Percentiles rank a stretch among this genome's conserved stretches.
Conservation (phyloP, 2,113 vertebrate genomes). For the Sigmodon hispidus region DNA sequence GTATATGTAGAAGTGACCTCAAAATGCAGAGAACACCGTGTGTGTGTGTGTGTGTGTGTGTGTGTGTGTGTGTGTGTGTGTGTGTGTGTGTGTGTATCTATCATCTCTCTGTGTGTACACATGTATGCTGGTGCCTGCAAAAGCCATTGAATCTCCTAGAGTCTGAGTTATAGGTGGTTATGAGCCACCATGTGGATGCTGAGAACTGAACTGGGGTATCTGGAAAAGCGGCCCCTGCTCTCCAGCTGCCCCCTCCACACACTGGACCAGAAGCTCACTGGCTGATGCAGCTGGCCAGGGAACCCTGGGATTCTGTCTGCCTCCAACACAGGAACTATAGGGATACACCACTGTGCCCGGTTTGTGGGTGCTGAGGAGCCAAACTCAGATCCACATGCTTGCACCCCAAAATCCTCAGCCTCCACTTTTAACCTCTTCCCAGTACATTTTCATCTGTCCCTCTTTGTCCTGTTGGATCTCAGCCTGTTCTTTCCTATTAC, state of each 20-base stretch:
- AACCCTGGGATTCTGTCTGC: not conserved
- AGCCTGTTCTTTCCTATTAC: not conserved
- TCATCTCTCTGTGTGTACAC: not conserved
- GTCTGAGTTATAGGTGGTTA: not conserved
- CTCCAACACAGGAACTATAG: not conserved
- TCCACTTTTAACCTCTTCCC: not conserved
- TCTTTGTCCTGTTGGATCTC: not conserved
- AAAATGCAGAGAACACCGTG: not conserved
- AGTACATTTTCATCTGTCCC: accelerated
- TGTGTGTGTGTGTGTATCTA: not conserved
- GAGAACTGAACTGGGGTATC: not conserved
- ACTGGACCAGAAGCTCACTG: no score
- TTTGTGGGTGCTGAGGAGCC: not conserved
- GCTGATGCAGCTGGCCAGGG: not conserved
- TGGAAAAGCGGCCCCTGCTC: not conserved
- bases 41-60: not conserved
- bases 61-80: not conserved
- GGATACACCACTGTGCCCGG: not conserved
- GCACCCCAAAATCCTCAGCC: not conserved
- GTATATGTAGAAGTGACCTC: not conserved
- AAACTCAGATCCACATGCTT: not conserved
- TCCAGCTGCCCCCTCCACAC: no score
- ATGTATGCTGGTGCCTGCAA: not conserved
- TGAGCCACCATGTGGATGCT: not conserved
- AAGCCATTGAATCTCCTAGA: not conserved